These are phyloP conservation scores for Falcaria lacertinaria DNA, from an alignment of 2,888 invertebrate species.

Conservation along the genomic window DNA sequence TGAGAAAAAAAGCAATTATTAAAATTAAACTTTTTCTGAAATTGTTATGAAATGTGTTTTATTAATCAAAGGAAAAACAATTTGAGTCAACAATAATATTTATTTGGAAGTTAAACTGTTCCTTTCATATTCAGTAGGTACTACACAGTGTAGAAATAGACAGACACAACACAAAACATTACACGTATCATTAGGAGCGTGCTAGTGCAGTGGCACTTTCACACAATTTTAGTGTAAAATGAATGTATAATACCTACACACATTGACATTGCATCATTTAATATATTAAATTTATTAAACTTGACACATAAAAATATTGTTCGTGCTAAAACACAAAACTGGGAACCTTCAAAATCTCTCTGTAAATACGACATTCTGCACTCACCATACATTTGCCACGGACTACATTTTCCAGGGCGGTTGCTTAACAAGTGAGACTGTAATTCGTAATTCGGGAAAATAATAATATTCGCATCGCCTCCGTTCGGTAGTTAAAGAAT, in stretches of 20 bases:
- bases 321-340: not conserved
- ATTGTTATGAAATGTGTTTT: slow-evolving; percentile 48
- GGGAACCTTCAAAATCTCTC: not conserved
- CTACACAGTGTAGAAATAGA: slow-evolving; percentile 48
- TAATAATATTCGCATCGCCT: too few relatives aligned
- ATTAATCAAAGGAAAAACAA: not conserved
- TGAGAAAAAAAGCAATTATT: slow-evolving; percentile 76
- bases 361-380: not conserved
- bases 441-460: too few relatives aligned
- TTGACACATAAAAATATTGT: not conserved
- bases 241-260: slow-evolving; percentile 23
- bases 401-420: too few relatives aligned
- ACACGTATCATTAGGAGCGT: slow-evolving; percentile 51
- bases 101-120: slow-evolving; percentile 68
- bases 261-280: slow-evolving; percentile 18
- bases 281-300: slow-evolving; percentile 9
- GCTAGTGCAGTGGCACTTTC: too few relatives aligned
- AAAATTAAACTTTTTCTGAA: slow-evolving; percentile 77
- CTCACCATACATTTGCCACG: too few relatives aligned
- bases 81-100: slow-evolving; percentile 71
- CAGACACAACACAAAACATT: slow-evolving; percentile 47
- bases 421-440: too few relatives aligned
- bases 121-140: slow-evolving; percentile 43
- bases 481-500: too few relatives aligned
- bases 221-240: too few relatives aligned